Conservation (phyloP, 2,888 invertebrate genomes). For the Diarsia brunnea region DNA sequence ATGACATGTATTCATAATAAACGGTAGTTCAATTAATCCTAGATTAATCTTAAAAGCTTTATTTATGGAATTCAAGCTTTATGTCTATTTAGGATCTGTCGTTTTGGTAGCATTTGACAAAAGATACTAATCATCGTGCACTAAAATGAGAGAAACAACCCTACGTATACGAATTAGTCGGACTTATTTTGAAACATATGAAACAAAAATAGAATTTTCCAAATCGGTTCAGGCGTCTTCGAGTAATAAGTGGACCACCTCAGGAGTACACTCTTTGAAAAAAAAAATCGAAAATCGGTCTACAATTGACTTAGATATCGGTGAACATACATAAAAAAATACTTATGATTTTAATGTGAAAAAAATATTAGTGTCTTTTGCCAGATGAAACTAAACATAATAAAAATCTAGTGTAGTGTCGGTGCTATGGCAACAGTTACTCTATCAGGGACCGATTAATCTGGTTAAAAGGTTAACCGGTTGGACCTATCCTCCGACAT, state of each 20-base stretch:
- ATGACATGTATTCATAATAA: constrained; percentile 35
- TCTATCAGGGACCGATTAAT: neutral
- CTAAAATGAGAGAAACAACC: neutral
- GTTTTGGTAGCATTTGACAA: constrained; percentile 8
- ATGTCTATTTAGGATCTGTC: constrained; percentile 35
- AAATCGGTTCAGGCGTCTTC: too few species aligned
- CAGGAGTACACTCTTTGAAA: too few species aligned
- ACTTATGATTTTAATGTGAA: too few species aligned
- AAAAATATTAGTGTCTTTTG: constrained; percentile 16
- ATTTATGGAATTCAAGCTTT: constrained; percentile 53
- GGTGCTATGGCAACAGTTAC: constrained; percentile 56
- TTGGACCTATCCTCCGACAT: neutral
- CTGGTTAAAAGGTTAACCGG: neutral
- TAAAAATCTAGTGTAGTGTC: constrained; percentile 39
- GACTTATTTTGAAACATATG: too few species aligned
- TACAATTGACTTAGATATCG: too few species aligned
- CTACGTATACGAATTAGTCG: neutral
- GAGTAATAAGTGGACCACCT: too few species aligned
- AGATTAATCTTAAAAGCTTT: constrained; percentile 48
- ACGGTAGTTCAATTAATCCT: constrained; percentile 35
- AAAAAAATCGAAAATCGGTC: too few species aligned
- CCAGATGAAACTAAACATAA: constrained; percentile 13
- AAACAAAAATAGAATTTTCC: too few species aligned
- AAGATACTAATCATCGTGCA: neutral
- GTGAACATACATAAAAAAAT: too few species aligned